phyloP scores from a whole-genome alignment of 2,888 invertebrate genomes.

The Caenorhabditis sulstoni region DNA sequence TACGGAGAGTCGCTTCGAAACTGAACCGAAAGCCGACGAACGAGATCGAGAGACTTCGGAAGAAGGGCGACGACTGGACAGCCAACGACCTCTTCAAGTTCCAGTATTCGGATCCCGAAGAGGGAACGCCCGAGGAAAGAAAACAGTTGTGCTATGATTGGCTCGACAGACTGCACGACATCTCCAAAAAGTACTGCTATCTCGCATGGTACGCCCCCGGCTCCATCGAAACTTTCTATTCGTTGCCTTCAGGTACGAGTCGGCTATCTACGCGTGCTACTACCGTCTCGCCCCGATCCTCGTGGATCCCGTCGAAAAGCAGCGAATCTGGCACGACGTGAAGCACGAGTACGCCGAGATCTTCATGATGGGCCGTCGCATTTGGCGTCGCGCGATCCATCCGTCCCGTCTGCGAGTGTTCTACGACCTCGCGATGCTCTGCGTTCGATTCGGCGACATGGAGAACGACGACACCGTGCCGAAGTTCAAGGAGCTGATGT shows the following conservation, averaged over 20 bases:
- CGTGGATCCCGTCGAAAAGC: slow-evolving; percentile 62
- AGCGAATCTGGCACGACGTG: slow-evolving; percentile 68
- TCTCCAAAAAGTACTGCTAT: slow-evolving; percentile 73
- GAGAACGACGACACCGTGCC: slow-evolving; percentile 64
- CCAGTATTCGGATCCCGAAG: slow-evolving; percentile 72
- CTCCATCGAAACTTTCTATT: background rate
- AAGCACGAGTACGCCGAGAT: slow-evolving; percentile 72
- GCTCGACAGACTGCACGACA: slow-evolving; percentile 68
- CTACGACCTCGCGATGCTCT: slow-evolving; percentile 72
- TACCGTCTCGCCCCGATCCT: slow-evolving; percentile 72
- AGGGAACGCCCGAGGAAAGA: slow-evolving; percentile 70
- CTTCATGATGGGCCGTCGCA: slow-evolving; percentile 72
- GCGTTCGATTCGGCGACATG: slow-evolving; percentile 66
- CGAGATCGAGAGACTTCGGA: slow-evolving; percentile 67
- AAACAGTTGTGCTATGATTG: slow-evolving; percentile 69
- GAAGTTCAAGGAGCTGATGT: slow-evolving; percentile 64
- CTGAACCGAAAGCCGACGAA: slow-evolving; percentile 69
- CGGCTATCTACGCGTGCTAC: slow-evolving; percentile 73
- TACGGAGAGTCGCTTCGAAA: slow-evolving; percentile 68
- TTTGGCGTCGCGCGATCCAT: slow-evolving; percentile 72
- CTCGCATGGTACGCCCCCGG: slow-evolving; percentile 75
- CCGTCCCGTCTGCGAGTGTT: slow-evolving; percentile 70
- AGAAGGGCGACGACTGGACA: slow-evolving; percentile 69
- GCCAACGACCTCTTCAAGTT: slow-evolving; percentile 69
- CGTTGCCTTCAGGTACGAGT: slow-evolving; percentile 72